These are phyloP conservation scores for Acholoe squamosa DNA, from an alignment of 2,888 invertebrate genomes.

Conservation along the genomic window DNA sequence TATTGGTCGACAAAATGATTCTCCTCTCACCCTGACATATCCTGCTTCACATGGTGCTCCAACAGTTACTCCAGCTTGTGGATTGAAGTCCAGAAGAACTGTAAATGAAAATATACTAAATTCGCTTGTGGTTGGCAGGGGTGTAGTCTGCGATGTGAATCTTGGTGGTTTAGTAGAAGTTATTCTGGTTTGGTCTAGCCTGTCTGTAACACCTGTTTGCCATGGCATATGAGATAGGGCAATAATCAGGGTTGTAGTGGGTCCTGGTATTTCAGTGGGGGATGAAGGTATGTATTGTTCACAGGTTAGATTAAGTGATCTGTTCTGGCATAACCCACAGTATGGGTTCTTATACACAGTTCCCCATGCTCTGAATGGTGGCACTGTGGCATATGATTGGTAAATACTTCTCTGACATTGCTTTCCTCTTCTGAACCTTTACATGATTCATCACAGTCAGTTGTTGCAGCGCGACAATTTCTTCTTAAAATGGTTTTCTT, in stretches of 20 bases:
- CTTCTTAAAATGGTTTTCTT: too few species aligned
- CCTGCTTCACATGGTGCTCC: neutral
- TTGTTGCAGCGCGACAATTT: too few species aligned
- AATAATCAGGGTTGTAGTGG: neutral
- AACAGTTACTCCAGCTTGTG: neutral
- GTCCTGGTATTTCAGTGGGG: neutral
- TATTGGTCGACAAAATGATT: neutral
- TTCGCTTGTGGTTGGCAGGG: too few species aligned
- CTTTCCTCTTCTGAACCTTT: neutral
- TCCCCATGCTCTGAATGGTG: neutral
- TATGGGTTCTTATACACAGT: neutral
- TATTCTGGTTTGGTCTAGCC: too few species aligned
- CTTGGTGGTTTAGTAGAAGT: neutral
- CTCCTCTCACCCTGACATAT: neutral
- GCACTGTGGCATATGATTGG: neutral
- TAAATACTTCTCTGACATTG: neutral
- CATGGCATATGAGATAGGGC: neutral
- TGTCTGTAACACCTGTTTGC: neutral
- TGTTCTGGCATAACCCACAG: neutral
- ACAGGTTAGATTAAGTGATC: neutral
- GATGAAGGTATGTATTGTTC: neutral
- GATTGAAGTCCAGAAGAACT: slow-evolving; percentile 16
- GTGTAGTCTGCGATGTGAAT: too few species aligned
- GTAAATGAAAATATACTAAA: neutral
- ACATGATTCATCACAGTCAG: neutral